Evolutionary conservation across 2,888 invertebrate species (phyloP), one percentile per base, ranked within the genome.

Genomic region (Corythucha ciliata): DNA sequence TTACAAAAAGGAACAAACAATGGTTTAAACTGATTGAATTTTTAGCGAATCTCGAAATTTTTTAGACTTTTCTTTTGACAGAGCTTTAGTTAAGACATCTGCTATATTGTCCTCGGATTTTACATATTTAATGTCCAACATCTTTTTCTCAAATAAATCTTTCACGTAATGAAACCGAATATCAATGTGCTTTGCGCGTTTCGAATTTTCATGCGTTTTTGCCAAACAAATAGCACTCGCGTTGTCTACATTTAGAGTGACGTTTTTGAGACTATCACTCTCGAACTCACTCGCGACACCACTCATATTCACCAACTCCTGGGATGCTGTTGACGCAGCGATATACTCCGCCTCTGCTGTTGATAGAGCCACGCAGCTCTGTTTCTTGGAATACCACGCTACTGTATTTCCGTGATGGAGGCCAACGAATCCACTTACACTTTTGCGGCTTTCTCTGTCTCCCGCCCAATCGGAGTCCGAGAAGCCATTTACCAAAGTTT

Each of bases 301-400:
- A 16, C 18, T 20, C 40, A 40, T 14, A 21, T 40, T 21, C 10
- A 32, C 40, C 4, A 48, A 8, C 20, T 29, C 48, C 6, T 5
- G 12, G 18, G 40, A 16, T 2, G 33, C 21, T 14, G 16, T 7
- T 32, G 20, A 21, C n/a, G 29, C 40, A 12, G 27, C 18, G 10
- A 34, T 1, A 12, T 48, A 55, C 27, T 55, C 48, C 21, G 40
- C 27, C 21, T 48, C 48, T 22, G 22, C 6, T 2, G 40, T 40
- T 4, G 48, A 39, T 12, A 2, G 12, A 2, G 55, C 48, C 2
- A 55, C 48, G 25, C 48, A 26, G 33, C 3, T 14, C 24, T 55
- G 55, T 29, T 52, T 55, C n/a, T 48, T 55, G 1, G 52, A 45
- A 14, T 20, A 48, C 52, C 48, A 55, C 2, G 52, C 12, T 12